A percentile compares a stretch with the other conserved stretches of the same genome.
Evolutionary conservation across 2,797 vertebrate genomes (phyloP).

Genomic region (Spinus olivaceus): DNA sequence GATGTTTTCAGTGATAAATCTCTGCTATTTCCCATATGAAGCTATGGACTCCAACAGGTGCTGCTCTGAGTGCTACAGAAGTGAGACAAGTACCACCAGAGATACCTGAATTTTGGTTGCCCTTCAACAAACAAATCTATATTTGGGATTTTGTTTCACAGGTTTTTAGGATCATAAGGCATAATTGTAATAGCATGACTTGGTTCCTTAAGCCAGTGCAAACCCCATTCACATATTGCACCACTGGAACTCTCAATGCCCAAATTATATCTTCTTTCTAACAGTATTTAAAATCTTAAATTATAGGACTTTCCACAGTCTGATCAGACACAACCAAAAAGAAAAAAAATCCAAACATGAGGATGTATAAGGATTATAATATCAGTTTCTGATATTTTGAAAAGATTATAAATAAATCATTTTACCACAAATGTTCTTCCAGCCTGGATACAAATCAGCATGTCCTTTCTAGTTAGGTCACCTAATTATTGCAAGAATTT

Average conservation of each 20-base stretch:
- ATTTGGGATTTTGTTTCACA: neutral
- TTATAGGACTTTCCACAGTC: neutral
- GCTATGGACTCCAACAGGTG: neutral
- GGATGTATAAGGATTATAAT: neutral
- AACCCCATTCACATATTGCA: neutral
- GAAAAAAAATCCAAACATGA: neutral
- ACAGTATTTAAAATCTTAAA: neutral
- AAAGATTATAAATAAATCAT: neutral
- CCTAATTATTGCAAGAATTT: neutral
- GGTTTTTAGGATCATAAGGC: neutral
- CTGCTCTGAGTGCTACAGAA: neutral
- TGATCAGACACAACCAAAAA: neutral
- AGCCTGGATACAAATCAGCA: neutral
- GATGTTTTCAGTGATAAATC: neutral
- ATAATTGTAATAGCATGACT: neutral
- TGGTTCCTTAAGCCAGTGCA: neutral
- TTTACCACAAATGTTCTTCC: neutral
- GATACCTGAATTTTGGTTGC: neutral
- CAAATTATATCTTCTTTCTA: neutral
- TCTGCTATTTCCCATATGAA: neutral
- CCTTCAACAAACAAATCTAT: neutral
- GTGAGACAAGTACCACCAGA: fast-evolving
- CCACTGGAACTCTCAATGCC: neutral
- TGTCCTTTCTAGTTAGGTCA: neutral
- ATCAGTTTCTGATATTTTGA: neutral